Evolutionary conservation across 2,888 invertebrate genomes (phyloP), one percentile per base, ranked within the genome.

Genomic region (Tenthredo amoena): DNA sequence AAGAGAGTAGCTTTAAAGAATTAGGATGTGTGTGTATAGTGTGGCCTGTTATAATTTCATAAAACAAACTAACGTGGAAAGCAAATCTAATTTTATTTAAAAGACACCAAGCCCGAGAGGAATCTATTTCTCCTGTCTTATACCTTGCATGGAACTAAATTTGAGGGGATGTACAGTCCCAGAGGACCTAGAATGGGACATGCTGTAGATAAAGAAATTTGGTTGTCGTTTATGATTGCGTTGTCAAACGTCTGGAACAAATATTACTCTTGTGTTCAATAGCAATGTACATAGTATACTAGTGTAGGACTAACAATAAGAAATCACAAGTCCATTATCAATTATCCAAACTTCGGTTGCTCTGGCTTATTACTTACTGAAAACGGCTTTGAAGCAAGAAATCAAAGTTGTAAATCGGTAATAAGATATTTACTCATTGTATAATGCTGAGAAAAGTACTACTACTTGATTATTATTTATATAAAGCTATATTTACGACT

Each of bases 251-350:
- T 31, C 26, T 21, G 31, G 74, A 15, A 26, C n/a, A 21, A 37
- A 58, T 81, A 26, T 81, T 81, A 40, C 21, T 62, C 26, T 10
- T 15, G 62, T 81, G 37, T 58, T 55, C 7, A 55, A 77, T 77
- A 50, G 77, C 34, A 77, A 50, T 77, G 50, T 77, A 55, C 77
- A 55, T 77, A 34, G 77, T 77, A 34, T 55, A 77, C 26, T 77
- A 50, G 77, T 50, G 15, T 77, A 31, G 55, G 31, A 77, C 31
- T 34, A 18, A 77, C 18, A 74, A 43, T 21, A 74, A 47, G 77
- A 31, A 40, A 47, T 76, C n/a, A 47, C 18, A 15, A n/a, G n/a
- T 43, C 43, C 43, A n/a, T 74, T 43, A 26, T 43, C 26, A 74
- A 74, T 74, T 2, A 74, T 74, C 40, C 10, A 68, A 34, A 68